These are phyloP conservation scores for Dynastes maya DNA, from an alignment of 2,888 invertebrate species.

Conservation along the genomic window DNA sequence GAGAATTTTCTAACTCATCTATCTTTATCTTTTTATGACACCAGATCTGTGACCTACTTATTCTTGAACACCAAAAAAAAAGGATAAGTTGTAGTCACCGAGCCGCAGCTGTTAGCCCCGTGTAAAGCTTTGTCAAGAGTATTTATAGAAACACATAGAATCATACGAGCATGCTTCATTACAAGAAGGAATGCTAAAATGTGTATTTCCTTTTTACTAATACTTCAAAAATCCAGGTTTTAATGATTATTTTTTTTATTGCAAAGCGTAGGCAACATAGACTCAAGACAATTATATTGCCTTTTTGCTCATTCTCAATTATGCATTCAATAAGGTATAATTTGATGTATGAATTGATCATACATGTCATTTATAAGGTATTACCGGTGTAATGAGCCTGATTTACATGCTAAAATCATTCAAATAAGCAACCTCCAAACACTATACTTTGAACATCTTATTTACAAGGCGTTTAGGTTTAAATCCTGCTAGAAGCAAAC, in stretches of 20 bases:
- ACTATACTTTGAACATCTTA: neutral
- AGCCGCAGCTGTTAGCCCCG: slow-evolving; percentile 15
- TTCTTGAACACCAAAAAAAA: slow-evolving; percentile 15
- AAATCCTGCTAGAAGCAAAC: neutral
- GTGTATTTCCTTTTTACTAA: too few species aligned
- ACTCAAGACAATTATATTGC: too few species aligned
- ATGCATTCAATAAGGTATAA: neutral
- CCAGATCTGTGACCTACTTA: slow-evolving; percentile 16
- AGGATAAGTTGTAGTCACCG: neutral
- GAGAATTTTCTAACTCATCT: neutral
- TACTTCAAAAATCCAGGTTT: too few species aligned
- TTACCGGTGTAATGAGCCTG: neutral
- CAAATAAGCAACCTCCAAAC: slow-evolving; percentile 8
- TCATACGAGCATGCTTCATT: too few species aligned
- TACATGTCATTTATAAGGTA: neutral
- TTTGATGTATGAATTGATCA: neutral
- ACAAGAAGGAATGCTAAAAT: too few species aligned
- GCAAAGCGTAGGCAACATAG: too few species aligned
- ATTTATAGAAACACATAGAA: neutral
- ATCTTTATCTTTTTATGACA: slow-evolving; percentile 21
- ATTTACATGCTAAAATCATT: neutral
- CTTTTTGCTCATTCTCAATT: too few species aligned
- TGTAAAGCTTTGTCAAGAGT: slow-evolving; percentile 9
- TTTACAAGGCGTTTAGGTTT: neutral
- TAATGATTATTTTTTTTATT: too few species aligned